phyloP scores from a whole-genome alignment of 2,113 vertebrate genomes.

The Alces alces region DNA sequence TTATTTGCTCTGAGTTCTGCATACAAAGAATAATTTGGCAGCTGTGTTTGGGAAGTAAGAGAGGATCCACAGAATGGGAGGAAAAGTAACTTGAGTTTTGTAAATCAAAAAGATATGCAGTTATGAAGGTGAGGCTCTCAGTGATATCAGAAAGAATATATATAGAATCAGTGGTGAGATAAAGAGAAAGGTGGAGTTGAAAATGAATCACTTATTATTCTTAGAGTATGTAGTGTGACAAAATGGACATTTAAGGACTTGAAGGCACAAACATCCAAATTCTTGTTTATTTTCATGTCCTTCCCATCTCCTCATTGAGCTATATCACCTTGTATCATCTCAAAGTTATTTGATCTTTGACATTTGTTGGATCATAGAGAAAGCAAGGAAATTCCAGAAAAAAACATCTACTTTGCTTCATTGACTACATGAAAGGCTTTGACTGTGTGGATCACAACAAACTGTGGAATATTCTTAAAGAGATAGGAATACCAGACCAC shows the following conservation, averaged over 20 bases:
- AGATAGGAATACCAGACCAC: background rate
- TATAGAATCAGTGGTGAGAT: background rate
- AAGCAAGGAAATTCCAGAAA: background rate
- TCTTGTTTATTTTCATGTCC: background rate
- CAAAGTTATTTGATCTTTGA: background rate
- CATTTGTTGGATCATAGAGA: background rate
- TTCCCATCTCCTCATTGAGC: background rate
- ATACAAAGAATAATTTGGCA: background rate
- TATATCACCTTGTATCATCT: background rate
- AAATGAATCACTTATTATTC: background rate
- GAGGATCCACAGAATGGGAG: background rate
- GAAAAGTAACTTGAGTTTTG: background rate
- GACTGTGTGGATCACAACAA: background rate
- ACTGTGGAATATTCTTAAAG: background rate
- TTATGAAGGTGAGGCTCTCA: background rate
- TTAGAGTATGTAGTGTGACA: background rate
- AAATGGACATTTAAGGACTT: background rate
- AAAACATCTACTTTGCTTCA: background rate
- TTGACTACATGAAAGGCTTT: background rate
- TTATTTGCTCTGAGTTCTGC: background rate
- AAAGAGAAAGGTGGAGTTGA: background rate
- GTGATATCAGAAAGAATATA: background rate
- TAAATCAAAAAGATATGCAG: background rate
- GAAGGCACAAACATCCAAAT: background rate
- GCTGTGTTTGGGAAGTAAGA: background rate